Evolutionary conservation across 2,113 vertebrate species (phyloP), one percentile per base, ranked within the genome.

Genomic region (Xenopus laevis): DNA sequence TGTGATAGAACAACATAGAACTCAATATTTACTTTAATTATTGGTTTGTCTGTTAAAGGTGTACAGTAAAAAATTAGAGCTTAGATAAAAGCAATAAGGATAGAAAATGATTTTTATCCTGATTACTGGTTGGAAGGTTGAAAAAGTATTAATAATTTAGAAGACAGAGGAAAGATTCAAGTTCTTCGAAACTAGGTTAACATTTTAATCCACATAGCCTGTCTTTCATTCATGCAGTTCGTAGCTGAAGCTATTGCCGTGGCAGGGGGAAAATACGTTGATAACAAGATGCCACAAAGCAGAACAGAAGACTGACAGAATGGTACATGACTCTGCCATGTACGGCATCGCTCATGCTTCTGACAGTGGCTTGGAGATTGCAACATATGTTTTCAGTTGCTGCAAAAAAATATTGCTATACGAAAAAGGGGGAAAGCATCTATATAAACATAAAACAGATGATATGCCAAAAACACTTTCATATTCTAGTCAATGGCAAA

Each of bases 191-290:
- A 53, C 10, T 44, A 62, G 72, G 57, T 68, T 76, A 50, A 62
- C 68, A 76, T 63, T 46, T 62, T 81, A 21, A 80, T 82, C 78
- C 55, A 40, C 33, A 0, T 79, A 66, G 67, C 71, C 73, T 47
- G 44, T 65, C 70, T 68, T 71, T 79, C 70, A 45, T 63, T 81
- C 76, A 74, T 72, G 64, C 71, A 44, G 0, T 12, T 64, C 73
- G 40, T 78, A 17, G 23, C 68, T 45, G 33, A 46, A 46, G 68
- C 45, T 74, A 13, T 57, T 30, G 79, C 40, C 44, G 47, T 66
- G 11, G 23, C 71, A 80, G 80, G 23, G 23, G 23, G 46, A 58
- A 77, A 79, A 33, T 59, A 76, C 57, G 47, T 77, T 55, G 68
- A 64, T 50, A 17, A 63, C 18, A 74, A 45, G 0, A 65, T 70